Evolutionary conservation across 2,113 vertebrate genomes (phyloP).

Genomic region (Neomonachus schauinslandi): DNA sequence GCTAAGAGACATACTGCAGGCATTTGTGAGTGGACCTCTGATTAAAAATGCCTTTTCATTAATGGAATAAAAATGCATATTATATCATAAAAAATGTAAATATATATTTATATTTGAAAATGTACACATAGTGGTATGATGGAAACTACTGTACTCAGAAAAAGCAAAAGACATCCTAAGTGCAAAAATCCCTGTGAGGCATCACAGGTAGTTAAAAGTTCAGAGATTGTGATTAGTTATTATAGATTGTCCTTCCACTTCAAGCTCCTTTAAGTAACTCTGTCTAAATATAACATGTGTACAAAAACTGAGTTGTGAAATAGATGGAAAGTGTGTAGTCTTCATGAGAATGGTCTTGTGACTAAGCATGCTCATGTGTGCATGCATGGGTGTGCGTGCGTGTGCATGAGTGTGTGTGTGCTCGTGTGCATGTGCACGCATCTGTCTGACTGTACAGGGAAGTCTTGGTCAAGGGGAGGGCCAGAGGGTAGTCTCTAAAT

Average conservation of each 20-base stretch:
- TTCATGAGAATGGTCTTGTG: not conserved
- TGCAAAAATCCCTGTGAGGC: not conserved
- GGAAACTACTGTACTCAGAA: not conserved
- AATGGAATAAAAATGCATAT: not conserved
- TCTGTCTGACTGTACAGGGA: not conserved
- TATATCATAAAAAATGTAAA: not conserved
- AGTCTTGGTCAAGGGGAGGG: not conserved
- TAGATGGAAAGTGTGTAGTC: not conserved
- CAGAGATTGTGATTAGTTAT: not conserved
- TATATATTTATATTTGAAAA: not conserved
- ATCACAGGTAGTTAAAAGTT: not conserved
- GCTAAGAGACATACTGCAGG: not conserved
- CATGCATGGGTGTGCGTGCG: not conserved
- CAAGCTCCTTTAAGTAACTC: not conserved
- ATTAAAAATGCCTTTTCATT: not conserved
- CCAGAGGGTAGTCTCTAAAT: not conserved
- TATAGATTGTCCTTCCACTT: not conserved
- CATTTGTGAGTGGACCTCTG: not conserved
- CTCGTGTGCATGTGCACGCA: not conserved
- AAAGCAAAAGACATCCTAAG: not conserved
- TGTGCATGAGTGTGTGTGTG: not conserved
- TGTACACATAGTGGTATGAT: not conserved
- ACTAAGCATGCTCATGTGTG: not conserved
- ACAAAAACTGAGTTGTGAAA: not conserved
- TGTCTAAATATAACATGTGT: not conserved